Percentiles rank a stretch among this genome's conserved stretches.
These are phyloP conservation scores for Onthophagus sagittarius DNA, from an alignment of 2,888 invertebrate genomes.

Conservation along the genomic window DNA sequence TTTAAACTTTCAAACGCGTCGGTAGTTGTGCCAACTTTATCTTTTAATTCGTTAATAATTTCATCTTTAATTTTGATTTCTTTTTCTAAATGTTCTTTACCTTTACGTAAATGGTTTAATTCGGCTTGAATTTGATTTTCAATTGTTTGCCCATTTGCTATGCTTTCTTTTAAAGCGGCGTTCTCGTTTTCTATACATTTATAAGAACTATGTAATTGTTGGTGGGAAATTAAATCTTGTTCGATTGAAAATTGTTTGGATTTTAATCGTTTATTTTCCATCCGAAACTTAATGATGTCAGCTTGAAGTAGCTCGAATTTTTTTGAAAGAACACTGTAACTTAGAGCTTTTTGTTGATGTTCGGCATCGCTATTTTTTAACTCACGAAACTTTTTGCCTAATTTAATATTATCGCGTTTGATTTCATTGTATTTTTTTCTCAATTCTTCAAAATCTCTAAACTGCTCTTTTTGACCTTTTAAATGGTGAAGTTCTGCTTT, in stretches of 20 bases:
- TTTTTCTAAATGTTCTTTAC: constrained; percentile 4
- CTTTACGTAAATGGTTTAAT: background rate
- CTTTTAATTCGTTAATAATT: constrained; percentile 13
- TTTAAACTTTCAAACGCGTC: background rate
- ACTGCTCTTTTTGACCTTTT: constrained; percentile 4
- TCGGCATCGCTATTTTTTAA: constrained; percentile 2
- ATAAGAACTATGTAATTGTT: background rate
- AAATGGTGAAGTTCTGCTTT: constrained; percentile 13
- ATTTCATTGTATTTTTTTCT: constrained; percentile 16
- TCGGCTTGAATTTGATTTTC: background rate
- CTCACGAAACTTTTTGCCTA: constrained; percentile 17
- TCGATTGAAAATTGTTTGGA: background rate
- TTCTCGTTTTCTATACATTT: background rate
- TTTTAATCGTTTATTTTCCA: constrained; percentile 18
- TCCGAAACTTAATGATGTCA: constrained; percentile 13
- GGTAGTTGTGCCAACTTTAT: background rate
- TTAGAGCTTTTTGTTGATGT: constrained; percentile 4
- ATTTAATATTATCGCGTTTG: constrained; percentile 18
- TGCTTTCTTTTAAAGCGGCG: background rate
- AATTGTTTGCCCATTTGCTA: background rate
- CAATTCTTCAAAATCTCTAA: constrained; percentile 16
- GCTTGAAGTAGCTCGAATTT: constrained; percentile 16
- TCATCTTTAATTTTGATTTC: constrained; percentile 9
- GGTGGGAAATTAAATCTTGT: background rate
- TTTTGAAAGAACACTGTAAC: constrained; percentile 8